A percentile compares a stretch with the other conserved stretches of the same genome.
These are phyloP conservation scores for Lordiphosa clarofinis DNA, from an alignment of 1,140 invertebrate genomes.

Conservation along the genomic window DNA sequence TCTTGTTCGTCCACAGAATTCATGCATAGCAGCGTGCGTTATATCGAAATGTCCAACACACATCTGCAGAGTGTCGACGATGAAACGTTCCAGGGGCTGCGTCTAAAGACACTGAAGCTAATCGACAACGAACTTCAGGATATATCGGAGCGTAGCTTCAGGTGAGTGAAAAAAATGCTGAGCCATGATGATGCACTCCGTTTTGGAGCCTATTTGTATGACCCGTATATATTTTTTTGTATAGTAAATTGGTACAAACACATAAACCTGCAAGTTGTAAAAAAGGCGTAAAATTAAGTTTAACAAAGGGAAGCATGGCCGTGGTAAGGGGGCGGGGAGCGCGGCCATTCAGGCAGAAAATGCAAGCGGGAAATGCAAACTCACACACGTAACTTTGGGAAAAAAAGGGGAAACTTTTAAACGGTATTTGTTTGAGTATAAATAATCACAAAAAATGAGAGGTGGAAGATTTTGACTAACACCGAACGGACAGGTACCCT, in stretches of 20 bases:
- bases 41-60: constrained; percentile 81
- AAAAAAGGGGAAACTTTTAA: constrained; percentile 60
- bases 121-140: constrained; percentile 81
- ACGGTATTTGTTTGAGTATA: constrained; percentile 76
- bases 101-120: constrained; percentile 81
- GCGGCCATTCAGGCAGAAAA: constrained; percentile 64
- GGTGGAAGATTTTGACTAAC: neutral
- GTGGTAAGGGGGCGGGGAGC: neutral
- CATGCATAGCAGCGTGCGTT: constrained; percentile 79
- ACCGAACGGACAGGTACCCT: constrained; percentile 1
- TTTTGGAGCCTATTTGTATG: constrained; percentile 51
- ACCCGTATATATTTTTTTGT: constrained; percentile 40
- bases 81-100: constrained; percentile 80
- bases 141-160: constrained; percentile 79
- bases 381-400: constrained; percentile 42
- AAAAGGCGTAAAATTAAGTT: constrained; percentile 77
- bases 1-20: constrained; percentile 71
- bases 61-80: constrained; percentile 81
- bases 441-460: constrained; percentile 66
- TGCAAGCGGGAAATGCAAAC: constrained; percentile 74
- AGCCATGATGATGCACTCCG: constrained; percentile 44
- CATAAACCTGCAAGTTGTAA: constrained; percentile 75
- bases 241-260: constrained; percentile 41
- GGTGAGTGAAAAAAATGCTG: constrained; percentile 63
- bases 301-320: constrained; percentile 52